Percentiles rank a stretch among this genome's conserved stretches.
These are phyloP conservation scores for Sarcophaga caerulescens DNA, from an alignment of 2,888 invertebrate species.

Conservation along the genomic window DNA sequence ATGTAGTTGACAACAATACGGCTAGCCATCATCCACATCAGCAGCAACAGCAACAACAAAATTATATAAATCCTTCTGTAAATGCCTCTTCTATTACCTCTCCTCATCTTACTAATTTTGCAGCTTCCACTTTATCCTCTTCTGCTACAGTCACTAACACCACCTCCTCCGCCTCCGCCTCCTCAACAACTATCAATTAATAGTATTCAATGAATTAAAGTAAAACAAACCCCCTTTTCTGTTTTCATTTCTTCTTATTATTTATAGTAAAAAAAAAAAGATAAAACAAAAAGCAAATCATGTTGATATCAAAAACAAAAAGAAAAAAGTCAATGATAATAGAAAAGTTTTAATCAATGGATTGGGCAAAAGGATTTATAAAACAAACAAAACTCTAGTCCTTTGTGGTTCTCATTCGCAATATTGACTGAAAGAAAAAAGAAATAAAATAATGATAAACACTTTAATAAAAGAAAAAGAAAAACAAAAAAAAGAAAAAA, in stretches of 20 bases:
- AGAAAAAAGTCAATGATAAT: slow-evolving; percentile 11
- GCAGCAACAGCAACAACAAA: slow-evolving; percentile 66
- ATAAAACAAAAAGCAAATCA: not conserved
- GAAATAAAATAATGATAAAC: slow-evolving; percentile 47
- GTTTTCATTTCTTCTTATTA: slow-evolving; percentile 41
- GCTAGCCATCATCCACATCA: slow-evolving; percentile 73
- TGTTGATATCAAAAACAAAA: slow-evolving; percentile 51
- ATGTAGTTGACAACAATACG: slow-evolving; percentile 58
- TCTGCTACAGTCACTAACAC: slow-evolving; percentile 55
- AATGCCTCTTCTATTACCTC: slow-evolving; percentile 53
- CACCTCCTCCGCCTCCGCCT: slow-evolving; percentile 63
- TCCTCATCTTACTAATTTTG: slow-evolving; percentile 45
- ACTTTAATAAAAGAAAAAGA: slow-evolving; percentile 42
- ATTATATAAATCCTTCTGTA: slow-evolving; percentile 62
- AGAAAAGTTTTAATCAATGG: slow-evolving; percentile 45
- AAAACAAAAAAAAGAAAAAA: not conserved
- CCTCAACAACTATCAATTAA: slow-evolving; percentile 74
- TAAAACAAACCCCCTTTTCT: slow-evolving; percentile 13
- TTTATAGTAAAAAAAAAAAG: slow-evolving; percentile 52
- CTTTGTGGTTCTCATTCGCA: slow-evolving; percentile 42
- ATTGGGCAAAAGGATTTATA: slow-evolving; percentile 42
- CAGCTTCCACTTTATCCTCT: slow-evolving; percentile 44
- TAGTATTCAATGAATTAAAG: slow-evolving; percentile 68
- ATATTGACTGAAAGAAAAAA: slow-evolving; percentile 29
- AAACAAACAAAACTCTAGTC: slow-evolving; percentile 49